A percentile compares a stretch with the other conserved stretches of the same genome.
Conservation (phyloP, 1,140 invertebrate species). For the Drosophila jambulina region DNA sequence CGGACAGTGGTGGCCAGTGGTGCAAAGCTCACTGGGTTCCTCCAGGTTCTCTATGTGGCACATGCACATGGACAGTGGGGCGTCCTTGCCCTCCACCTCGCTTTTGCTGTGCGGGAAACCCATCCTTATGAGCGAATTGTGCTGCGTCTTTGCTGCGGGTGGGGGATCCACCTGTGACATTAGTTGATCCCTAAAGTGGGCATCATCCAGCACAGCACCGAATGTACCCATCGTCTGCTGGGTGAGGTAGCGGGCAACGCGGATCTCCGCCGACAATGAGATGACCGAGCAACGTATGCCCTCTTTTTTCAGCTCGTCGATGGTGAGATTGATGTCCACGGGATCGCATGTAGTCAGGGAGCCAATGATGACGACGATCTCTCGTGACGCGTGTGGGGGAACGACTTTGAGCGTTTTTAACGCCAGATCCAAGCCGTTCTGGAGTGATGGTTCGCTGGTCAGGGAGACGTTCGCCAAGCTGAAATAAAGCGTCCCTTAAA, state of each 20-base stretch:
- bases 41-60: slow-evolving; percentile 93
- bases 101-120: slow-evolving; percentile 92
- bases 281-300: slow-evolving; percentile 96
- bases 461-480: slow-evolving; percentile 87
- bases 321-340: slow-evolving; percentile 94
- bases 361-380: slow-evolving; percentile 96
- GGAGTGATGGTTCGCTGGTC: slow-evolving; percentile 96
- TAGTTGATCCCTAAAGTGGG: slow-evolving; percentile 93
- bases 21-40: slow-evolving; percentile 88
- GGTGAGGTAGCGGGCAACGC: slow-evolving; percentile 94
- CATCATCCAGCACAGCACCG: slow-evolving; percentile 92
- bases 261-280: slow-evolving; percentile 97
- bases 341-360: slow-evolving; percentile 99
- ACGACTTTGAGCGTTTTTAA: slow-evolving; percentile 94
- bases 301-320: slow-evolving; percentile 89
- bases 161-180: slow-evolving; percentile 94
- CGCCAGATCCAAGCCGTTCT: slow-evolving; percentile 97
- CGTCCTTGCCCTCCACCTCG: slow-evolving; percentile 87
- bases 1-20: slow-evolving; percentile 96
- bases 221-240: slow-evolving; percentile 88
- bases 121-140: slow-evolving; percentile 95
- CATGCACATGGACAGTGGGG: slow-evolving; percentile 93
- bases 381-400: slow-evolving; percentile 96
- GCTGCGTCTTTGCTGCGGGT: slow-evolving; percentile 91
- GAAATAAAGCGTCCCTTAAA: slow-evolving; percentile 3